Conservation (phyloP, 2,113 vertebrate genomes). For the Panthera uncia region DNA sequence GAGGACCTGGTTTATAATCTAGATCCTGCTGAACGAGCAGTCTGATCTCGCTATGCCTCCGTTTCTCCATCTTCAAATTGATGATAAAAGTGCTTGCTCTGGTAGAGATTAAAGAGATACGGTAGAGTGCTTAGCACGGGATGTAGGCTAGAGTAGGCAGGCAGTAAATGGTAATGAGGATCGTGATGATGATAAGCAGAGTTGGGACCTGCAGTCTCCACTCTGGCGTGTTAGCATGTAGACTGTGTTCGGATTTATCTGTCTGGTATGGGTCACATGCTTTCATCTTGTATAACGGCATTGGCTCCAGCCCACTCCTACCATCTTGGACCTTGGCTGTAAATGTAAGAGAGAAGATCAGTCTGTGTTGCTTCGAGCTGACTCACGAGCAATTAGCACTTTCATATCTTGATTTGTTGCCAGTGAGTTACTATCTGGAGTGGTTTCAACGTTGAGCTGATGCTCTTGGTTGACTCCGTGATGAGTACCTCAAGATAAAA, state of each 20-base stretch:
- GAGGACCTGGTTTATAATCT: background rate
- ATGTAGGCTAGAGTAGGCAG: background rate
- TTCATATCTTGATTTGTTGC: background rate
- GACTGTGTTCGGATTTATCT: background rate
- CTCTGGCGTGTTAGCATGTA: background rate
- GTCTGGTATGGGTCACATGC: background rate
- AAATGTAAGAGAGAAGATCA: background rate
- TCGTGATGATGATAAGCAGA: background rate
- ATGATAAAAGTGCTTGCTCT: background rate
- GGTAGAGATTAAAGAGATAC: background rate
- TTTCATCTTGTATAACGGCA: background rate
- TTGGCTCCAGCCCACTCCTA: background rate
- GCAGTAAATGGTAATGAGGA: background rate
- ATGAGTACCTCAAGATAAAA: background rate
- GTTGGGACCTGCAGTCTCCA: too few relatives aligned
- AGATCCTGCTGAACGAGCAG: background rate
- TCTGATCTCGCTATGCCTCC: background rate
- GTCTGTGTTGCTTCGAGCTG: background rate
- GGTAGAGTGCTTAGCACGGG: background rate
- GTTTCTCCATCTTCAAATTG: background rate
- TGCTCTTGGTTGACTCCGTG: background rate
- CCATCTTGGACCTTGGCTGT: background rate
- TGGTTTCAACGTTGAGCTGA: constrained; percentile 12
- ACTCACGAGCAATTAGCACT: constrained; percentile 28
- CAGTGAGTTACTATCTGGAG: constrained; percentile 45